Percentiles rank a stretch among this genome's conserved stretches.
These are phyloP conservation scores for Chrysolina haemoptera DNA, from an alignment of 2,888 invertebrate genomes.

Conservation along the genomic window DNA sequence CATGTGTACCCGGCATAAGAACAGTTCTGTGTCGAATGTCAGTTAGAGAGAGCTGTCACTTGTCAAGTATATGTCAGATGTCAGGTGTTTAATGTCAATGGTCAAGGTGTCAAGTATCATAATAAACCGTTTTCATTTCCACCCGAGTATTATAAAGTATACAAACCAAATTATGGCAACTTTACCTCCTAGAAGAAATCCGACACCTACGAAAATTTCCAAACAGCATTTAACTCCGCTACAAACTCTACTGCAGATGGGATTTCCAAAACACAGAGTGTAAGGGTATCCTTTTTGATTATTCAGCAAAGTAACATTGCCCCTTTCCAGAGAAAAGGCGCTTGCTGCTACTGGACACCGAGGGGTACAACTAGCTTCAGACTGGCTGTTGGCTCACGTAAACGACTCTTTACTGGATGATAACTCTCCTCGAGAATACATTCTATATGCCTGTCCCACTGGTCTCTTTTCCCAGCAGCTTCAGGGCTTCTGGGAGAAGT, in stretches of 20 bases:
- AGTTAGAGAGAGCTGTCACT: neutral
- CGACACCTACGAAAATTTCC: conserved; percentile 80
- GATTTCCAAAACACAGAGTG: conserved; percentile 91
- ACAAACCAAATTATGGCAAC: conserved; percentile 75
- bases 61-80: neutral
- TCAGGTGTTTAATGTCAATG: too few species aligned
- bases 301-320: neutral
- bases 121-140: neutral
- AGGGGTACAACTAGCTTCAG: conserved; percentile 90
- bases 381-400: conserved; percentile 92
- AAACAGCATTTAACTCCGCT: conserved; percentile 84
- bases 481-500: conserved; percentile 84
- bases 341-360: conserved; percentile 91
- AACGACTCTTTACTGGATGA: conserved; percentile 87
- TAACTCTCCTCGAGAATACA: conserved; percentile 85
- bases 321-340: conserved; percentile 82
- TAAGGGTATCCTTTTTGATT: conserved; percentile 72
- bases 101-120: neutral
- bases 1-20: too few species aligned
- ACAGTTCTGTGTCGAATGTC: too few species aligned
- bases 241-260: conserved; percentile 90
- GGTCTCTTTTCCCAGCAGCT: conserved; percentile 82
- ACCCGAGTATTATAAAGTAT: neutral
- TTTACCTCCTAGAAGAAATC: conserved; percentile 84
- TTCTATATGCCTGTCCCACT: conserved; percentile 89